Conservation (phyloP, 2,888 invertebrate genomes). For the Chaitophorus viminalis region DNA sequence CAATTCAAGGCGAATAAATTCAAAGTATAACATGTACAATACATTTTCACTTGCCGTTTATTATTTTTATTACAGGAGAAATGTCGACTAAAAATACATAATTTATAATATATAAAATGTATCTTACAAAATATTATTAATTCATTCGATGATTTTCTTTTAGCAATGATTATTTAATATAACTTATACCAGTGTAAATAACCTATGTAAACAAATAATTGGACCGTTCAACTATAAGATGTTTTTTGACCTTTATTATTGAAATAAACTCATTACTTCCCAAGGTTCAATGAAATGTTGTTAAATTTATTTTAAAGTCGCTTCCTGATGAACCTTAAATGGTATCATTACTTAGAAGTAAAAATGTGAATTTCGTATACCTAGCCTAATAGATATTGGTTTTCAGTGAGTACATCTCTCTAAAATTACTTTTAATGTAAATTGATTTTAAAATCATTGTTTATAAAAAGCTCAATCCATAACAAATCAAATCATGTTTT, state of each 20-base stretch:
- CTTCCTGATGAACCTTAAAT: background rate
- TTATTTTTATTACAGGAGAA: no score
- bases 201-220: no score
- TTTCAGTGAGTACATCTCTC: background rate
- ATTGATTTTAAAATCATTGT: background rate
- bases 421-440: background rate
- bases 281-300: background rate
- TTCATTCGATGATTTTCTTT: no score
- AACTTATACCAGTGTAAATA: no score
- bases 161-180: no score
- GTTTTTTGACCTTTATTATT: background rate
- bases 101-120: no score
- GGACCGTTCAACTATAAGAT: background rate
- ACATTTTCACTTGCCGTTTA: no score
- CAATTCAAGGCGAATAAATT: no score
- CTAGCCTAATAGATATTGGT: background rate
- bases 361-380: no score
- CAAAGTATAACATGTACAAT: no score
- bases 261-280: background rate
- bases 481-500: background rate
- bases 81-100: no score
- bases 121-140: no score
- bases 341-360: background rate
- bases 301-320: background rate
- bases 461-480: background rate